Base-by-base conservation (phyloP, 2,797 vertebrate genomes). In the Danio aesculapii region DNA sequence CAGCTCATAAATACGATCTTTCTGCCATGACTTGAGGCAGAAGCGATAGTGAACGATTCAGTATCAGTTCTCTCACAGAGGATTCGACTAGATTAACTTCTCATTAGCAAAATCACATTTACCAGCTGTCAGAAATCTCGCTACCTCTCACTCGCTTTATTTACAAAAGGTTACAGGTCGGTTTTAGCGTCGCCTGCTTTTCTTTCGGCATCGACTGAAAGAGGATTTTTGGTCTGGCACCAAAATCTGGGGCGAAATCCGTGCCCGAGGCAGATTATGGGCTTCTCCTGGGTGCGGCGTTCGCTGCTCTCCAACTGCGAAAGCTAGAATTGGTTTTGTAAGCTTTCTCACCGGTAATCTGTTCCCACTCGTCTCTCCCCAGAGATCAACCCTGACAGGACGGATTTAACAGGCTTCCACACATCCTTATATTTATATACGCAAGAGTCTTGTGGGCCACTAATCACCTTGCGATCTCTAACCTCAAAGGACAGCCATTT, bases 381-480 rank as follows among this genome's bases (percentile, higher is more conserved):
- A 43, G 70, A 81, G 83, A 79, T 78, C 79, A 81, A 81, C 79
- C 76, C 63, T 53, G 84, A 71, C 77, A 75, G 79, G 63, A 63
- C 61, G 81, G 75, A 69, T 88, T 87, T 84, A 79, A 47, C 75
- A 59, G 67, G 76, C 81, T 76, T 84, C 83, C 83, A 86, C 81
- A 81, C 81, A 53, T 66, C 10, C 21, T 66, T 68, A 72, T 64
- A 80, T 77, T 77, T 79, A 78, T 81, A 73, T 79, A 49, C 21
- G 13, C 30, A 55, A 72, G 55, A 61, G 63, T 81, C 62, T 77
- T 55, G 21, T 89, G 92, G 90, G 89, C 91, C 92, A 92, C 92
- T 92, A 92, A 93, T 94, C 92, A 92, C 90, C 89, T 90, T 12
- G 41, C 64, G 16, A 81, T 84, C 83, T 81, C 58, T 75, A 43